Base-by-base conservation (phyloP, 2,113 vertebrate genomes). In the Cariama cristata region DNA sequence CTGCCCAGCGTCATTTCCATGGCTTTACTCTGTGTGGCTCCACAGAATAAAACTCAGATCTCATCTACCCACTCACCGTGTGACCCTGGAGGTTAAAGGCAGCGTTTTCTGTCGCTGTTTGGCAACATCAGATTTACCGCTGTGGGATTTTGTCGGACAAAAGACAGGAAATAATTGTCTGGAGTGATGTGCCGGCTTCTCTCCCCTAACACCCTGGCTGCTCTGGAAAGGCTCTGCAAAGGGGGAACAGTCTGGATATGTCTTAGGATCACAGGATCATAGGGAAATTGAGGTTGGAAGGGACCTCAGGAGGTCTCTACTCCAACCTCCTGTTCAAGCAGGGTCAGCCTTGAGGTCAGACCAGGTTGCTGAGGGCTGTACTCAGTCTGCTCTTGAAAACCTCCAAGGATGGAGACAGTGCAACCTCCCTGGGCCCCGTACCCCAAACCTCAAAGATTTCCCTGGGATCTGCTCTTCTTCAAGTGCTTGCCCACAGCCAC, bases 291-390 rank as follows among this genome's bases (percentile, higher is more conserved):
- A 40, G 15, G 7, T 24, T 80, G 40, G 63, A 76, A 86, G 23
- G 32, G 22, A 55, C 28, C 17, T 83, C 10, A 4, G 45, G 56
- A 66, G 0, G 0, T 55, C 5, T 59, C 32, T 55, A 1, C 3
- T 69, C 60, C 86, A 79, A 49, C 8, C 26, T 82, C 17, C 27
- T 75, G 30, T 45, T 90, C 20, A 35, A 85, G 35, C 40, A 44
- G 33, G 3, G 23, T 64, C 58, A 79, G 32, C 44, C 49, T 13
- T 11, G 59, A 68, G 80, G 23, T 38, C 75, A 60, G 6, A 45
- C 11, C 38, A 32, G 28, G 14, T 44, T 86, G 13, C 22, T 63
- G 14, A 42, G 23, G 4, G 27, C 18, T 80, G 9, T 47, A 4
- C 76, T 45, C 38, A 82, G 4, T 50, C 66, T 75, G 45, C 11